Evolutionary conservation across 2,888 invertebrate genomes (phyloP), one percentile per base, ranked within the genome.

Genomic region (Anaspis maculata): DNA sequence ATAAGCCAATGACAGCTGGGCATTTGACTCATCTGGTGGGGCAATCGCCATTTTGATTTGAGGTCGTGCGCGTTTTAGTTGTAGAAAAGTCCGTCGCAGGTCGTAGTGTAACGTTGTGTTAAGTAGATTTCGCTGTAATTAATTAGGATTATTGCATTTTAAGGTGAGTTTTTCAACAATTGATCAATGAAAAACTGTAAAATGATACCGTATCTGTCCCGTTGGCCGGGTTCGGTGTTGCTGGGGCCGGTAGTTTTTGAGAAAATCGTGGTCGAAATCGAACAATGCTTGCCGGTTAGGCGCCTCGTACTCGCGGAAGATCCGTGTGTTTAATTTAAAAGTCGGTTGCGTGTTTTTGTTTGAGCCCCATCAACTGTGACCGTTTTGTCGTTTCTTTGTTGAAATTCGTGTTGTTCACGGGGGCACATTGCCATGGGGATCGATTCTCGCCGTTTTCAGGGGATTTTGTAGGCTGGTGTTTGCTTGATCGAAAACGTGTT

Each of bases 51-150:
- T 37, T 32, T 37, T 37, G 32, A 37, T 54, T 57, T 44, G 52
- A 46, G 56, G 54, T 58, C 52, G 49, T 61, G 59, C 61, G 62
- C 62, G 58, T 52, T 57, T 59, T 52, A 61, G 59, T 61, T 51
- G 46, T 49, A 47, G 42, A 44, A 49, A 54, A 54, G 51, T 58
- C 51, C 50, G 48, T 55, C 32, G 32, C 32, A 31, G 35, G 46
- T 40, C 24, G 32, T 37, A 28, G 16, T 25, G 31, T 36, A 27
- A 28, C 27, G 32, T 36, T 27, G 31, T 32, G 37, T 37, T 15
- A 15, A 27, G 25, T 27, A 29, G 25, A 29, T 25, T 37, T 37
- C 32, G 32, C 27, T 21, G 27, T 28, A 27, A 27, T 32, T 37
- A 25, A 36, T 4, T 28, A 32, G 32, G 37, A 32, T 28, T 37